Percentiles rank a stretch among this genome's conserved stretches.
Evolutionary conservation across 2,888 invertebrate genomes (phyloP).

Genomic region (Nipponacmea schrenckii): DNA sequence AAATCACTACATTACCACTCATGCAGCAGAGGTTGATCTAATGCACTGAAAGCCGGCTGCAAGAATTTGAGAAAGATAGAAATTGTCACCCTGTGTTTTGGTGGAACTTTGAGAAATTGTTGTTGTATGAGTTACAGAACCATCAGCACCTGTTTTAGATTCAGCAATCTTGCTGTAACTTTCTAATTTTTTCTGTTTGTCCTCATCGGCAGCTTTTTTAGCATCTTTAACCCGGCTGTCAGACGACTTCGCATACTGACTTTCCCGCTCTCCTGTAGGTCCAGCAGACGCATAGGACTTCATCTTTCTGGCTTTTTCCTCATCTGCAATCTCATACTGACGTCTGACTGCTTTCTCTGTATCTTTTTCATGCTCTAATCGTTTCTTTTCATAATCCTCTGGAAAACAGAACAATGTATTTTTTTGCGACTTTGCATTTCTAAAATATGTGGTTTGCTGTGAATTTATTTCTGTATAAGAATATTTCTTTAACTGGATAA

Average conservation of each 20-base stretch:
- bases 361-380: conserved; percentile 42
- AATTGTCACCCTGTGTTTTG: conserved; percentile 2
- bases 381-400: conserved; percentile 53
- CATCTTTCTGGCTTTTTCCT: conserved; percentile 44
- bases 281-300: conserved; percentile 27
- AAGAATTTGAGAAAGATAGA: too few species aligned
- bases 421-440: background rate
- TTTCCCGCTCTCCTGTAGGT: conserved; percentile 29
- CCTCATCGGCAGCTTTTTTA: conserved; percentile 59
- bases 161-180: conserved; percentile 32
- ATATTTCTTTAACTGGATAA: too few species aligned
- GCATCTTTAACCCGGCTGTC: conserved; percentile 32
- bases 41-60: too few species aligned
- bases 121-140: conserved; percentile 15
- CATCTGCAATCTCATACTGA: conserved; percentile 59
- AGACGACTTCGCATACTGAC: conserved; percentile 22
- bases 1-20: too few species aligned
- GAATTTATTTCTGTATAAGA: background rate
- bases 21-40: too few species aligned
- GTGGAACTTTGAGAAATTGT: conserved; percentile 11
- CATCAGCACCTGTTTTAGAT: conserved; percentile 23
- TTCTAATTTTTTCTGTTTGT: conserved; percentile 60
- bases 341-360: conserved; percentile 42
- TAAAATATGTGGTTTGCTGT: background rate
- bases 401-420: conserved; percentile 11